Base-by-base conservation (phyloP, 2,113 vertebrate species). In the Nesogale talazaci region DNA sequence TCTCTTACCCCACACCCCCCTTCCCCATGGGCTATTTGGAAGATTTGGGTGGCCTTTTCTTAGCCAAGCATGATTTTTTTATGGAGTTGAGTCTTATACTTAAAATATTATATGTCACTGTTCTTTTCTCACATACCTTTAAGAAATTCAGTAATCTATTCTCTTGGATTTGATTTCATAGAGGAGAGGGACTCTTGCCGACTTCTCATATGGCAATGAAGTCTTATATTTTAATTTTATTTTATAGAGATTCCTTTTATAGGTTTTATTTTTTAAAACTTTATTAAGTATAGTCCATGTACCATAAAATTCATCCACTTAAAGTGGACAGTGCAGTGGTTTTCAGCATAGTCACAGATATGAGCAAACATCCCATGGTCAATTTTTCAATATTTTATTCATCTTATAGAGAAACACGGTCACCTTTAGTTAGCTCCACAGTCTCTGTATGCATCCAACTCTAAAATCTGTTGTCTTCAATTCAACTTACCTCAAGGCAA, bases 11-110 rank as follows among this genome's bases (percentile, higher is more conserved):
- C 46, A 52, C 9, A 10, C 5, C 46, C 46, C 11, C 3, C 5
- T 9, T 1, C 6, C 9, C 15, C 29, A 31, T 76, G 42, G 81
- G 38, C 17, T 27, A 17, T 42, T 94, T 59, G 34, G 46, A 31
- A 72, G 82, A 17, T 42, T 94, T 59, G 34, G 46, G 27, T 77
- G 82, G 75, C 16, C 11, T 85, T 31, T 91, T 75, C 38, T 85
- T 70, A 72, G 56, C 40, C 9, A 67, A 42, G 11, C 4, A 6
- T 78, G 23, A 34, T 57, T 70, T 3, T n/a, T 70, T 94, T 84
- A n/a, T 70, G 57, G 38, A 82, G 72, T 61, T 59, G 78, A 82
- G 38, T 1, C 2, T 38, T 69, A 17, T 65, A n/a, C 25, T 83
- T 52, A 52, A 91, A 86, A 74, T 74, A 67, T 20, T 56, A 87